Conservation (phyloP, 1,140 invertebrate genomes). For the Ruditapes philippinarum region DNA sequence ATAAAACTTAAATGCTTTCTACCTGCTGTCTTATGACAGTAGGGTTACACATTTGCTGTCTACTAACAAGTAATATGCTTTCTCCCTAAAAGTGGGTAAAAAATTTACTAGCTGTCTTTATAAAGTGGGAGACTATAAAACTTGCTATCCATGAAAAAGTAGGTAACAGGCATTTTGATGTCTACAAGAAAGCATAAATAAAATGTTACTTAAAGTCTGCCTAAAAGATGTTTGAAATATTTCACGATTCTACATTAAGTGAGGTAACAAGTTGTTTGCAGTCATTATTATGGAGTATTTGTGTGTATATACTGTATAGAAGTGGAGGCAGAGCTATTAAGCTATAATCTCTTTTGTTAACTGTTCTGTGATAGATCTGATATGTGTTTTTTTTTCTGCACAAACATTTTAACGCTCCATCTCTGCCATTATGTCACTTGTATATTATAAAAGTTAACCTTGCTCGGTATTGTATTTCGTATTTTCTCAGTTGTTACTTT, state of each 20-base stretch:
- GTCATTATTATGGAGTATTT: neutral
- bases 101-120: neutral
- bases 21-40: too few relatives aligned
- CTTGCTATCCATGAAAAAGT: neutral
- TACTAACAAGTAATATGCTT: too few relatives aligned
- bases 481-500: too few relatives aligned
- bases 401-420: neutral
- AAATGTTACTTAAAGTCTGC: neutral
- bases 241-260: too few relatives aligned
- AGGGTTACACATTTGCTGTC: too few relatives aligned
- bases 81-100: too few relatives aligned
- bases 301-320: neutral
- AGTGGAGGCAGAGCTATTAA: conserved; percentile 6
- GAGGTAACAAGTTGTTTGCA: neutral
- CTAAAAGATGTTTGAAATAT: too few relatives aligned
- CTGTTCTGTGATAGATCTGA: conserved; percentile 37
- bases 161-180: neutral
- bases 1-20: too few relatives aligned
- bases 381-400: neutral
- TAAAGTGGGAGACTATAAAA: neutral
- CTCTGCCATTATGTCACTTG: too few relatives aligned
- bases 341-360: conserved; percentile 18
- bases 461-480: too few relatives aligned
- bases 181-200: neutral
- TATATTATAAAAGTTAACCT: too few relatives aligned